Base-by-base conservation (phyloP, 1,140 invertebrate genomes). In the Sycobia sp. region DNA sequence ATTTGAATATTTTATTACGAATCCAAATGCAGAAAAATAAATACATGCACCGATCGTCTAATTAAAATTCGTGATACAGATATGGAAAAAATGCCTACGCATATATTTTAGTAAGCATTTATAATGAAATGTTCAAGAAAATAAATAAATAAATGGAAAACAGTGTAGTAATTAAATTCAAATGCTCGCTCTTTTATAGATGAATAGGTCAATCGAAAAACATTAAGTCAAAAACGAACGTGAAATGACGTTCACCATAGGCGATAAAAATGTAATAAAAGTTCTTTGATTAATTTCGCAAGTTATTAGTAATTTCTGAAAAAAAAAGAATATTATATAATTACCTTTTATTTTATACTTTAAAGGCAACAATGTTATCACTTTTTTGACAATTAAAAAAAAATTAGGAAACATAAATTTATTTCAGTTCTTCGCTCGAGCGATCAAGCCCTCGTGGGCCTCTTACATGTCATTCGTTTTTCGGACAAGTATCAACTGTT, bases 121-220 rank as follows among this genome's bases (percentile, higher is more conserved):
- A 36, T 13, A 39, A 53, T 16, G 18, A 29, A n/a, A n/a, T n/a
- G n/a, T n/a, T n/a, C n/a, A n/a, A n/a, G 32, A 51, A 38, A 32
- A 23, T n/a, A 22, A 56, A 36, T 47, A 44, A 16, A 20, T 16
- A 36, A 36, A 57, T 38, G 32, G 23, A 36, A 29, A 47, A 58
- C 53, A 62, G 38, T 62, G n/a, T n/a, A n/a, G n/a, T 62, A 62
- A 62, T 62, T 62, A 50, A 62, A 54, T 13, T 32, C 11, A 27
- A 20, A 20, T 7, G 14, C 8, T 51, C 7, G 18, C 29, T 16
- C 20, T 36, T 58, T n/a, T n/a, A n/a, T n/a, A n/a, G n/a, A n/a
- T n/a, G n/a, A n/a, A 53, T 9, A n/a, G 20, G 41, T 62, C 41
- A 53, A 46, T 54, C 29, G 18, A 46, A 51, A 51, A 60, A 41